Conservation (phyloP, 2,797 vertebrate genomes). For the Hemibagrus guttatus region DNA sequence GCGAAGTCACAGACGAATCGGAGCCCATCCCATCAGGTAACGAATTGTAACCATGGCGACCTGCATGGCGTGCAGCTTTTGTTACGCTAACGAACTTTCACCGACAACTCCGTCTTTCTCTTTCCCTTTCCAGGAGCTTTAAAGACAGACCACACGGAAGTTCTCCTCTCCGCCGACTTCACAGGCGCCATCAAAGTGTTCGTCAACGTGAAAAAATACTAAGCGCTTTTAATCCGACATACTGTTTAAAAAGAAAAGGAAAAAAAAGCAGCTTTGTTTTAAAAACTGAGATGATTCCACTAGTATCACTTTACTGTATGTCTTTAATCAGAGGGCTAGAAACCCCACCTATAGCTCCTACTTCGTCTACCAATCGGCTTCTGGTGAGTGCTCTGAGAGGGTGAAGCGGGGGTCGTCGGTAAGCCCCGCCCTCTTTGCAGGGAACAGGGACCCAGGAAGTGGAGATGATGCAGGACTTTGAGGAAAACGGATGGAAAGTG, state of each 20-base stretch:
- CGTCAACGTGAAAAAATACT: conserved; percentile 93
- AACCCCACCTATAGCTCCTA: conserved; percentile 37
- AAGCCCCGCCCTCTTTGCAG: conserved; percentile 43
- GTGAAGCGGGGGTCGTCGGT: conserved; percentile 35
- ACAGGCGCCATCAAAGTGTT: conserved; percentile 99
- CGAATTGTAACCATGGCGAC: neutral
- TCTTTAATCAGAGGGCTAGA: conserved; percentile 26
- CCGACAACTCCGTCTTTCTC: neutral
- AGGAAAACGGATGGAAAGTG: conserved; percentile 26
- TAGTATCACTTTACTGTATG: conserved; percentile 27
- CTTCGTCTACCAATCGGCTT: conserved; percentile 47
- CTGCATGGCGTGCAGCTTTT: neutral
- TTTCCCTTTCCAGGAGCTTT: conserved; percentile 81
- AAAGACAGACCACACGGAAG: conserved; percentile 94
- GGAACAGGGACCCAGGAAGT: conserved; percentile 60
- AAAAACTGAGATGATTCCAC: conserved; percentile 13
- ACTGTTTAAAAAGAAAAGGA: neutral
- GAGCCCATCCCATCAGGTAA: conserved; percentile 91
- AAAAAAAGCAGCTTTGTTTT: neutral
- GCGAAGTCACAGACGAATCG: conserved; percentile 77
- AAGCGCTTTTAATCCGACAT: conserved; percentile 60
- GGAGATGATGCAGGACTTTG: conserved; percentile 42
- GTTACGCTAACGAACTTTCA: neutral
- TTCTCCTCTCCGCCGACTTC: conserved; percentile 96
- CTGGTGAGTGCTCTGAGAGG: conserved; percentile 59